phyloP scores from a whole-genome alignment of 2,888 invertebrate species.

The Biston stratarius region DNA sequence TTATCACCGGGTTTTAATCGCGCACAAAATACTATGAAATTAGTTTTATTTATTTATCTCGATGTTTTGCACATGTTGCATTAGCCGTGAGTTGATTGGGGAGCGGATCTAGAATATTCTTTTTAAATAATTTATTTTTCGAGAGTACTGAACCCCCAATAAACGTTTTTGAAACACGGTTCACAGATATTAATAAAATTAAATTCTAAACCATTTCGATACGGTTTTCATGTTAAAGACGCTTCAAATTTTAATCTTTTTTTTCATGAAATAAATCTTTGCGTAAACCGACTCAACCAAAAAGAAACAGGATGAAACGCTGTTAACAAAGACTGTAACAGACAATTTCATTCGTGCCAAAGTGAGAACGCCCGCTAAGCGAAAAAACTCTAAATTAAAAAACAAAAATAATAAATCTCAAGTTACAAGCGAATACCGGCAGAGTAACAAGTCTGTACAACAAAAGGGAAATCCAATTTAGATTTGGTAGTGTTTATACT shows the following conservation, averaged over 20 bases:
- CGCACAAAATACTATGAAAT: no score
- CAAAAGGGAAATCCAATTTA: conserved; percentile 42
- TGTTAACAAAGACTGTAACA: conserved; percentile 19
- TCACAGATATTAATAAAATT: no score
- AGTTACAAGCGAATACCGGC: conserved; percentile 26
- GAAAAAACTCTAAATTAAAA: conserved; percentile 36
- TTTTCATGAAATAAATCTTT: conserved; percentile 9
- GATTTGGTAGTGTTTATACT: conserved; percentile 27
- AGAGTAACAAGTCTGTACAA: conserved; percentile 27
- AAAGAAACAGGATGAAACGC: conserved; percentile 12
- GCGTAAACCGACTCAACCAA: conserved; percentile 21
- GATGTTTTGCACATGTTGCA: no score
- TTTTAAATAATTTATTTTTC: no score
- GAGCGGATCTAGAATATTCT: no score
- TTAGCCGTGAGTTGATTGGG: no score
- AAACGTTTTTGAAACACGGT: no score
- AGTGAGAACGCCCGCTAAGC: conserved; percentile 21
- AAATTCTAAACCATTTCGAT: not conserved
- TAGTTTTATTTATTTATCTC: no score
- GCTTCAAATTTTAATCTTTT: conserved; percentile 4
- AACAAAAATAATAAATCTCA: conserved; percentile 45
- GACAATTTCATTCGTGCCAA: conserved; percentile 23
- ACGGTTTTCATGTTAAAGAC: not conserved
- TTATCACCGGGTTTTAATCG: no score
- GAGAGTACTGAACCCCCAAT: not conserved